These are phyloP conservation scores for Fulica atra DNA, from an alignment of 2,113 vertebrate species.

Conservation along the genomic window DNA sequence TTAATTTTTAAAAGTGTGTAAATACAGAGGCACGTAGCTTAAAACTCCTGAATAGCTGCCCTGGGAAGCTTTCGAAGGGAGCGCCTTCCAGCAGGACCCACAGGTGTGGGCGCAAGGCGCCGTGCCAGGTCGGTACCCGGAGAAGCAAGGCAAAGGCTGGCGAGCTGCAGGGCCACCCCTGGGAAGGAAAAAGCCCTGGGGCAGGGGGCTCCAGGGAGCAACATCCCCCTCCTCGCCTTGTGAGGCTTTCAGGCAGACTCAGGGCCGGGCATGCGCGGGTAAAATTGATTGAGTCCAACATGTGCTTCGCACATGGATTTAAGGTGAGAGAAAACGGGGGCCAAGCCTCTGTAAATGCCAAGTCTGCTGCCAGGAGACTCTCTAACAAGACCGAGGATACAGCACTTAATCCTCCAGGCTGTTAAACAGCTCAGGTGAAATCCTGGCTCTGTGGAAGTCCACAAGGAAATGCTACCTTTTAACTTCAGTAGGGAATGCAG, in stretches of 20 bases:
- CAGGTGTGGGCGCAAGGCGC: neutral
- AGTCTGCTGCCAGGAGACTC: neutral
- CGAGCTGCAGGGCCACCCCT: neutral
- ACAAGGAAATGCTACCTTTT: neutral
- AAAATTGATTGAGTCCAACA: neutral
- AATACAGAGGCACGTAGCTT: neutral
- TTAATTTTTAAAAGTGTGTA: neutral
- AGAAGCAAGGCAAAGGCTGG: rapidly evolving
- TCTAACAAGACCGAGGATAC: neutral
- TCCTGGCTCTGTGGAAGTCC: neutral
- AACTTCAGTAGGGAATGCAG: neutral
- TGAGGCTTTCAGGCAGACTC: neutral
- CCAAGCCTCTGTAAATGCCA: neutral
- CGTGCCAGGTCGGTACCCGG: rapidly evolving
- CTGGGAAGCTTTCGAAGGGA: neutral
- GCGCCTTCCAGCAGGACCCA: neutral
- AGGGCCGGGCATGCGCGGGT: rapidly evolving
- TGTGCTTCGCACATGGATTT: neutral
- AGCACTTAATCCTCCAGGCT: neutral
- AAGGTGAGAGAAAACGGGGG: neutral
- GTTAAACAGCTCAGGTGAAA: neutral
- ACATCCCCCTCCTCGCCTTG: rapidly evolving
- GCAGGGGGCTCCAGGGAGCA: neutral
- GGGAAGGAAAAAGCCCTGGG: neutral
- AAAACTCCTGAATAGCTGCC: neutral